These are phyloP conservation scores for Neostethus bicornis DNA, from an alignment of 2,797 vertebrate species.

Conservation along the genomic window DNA sequence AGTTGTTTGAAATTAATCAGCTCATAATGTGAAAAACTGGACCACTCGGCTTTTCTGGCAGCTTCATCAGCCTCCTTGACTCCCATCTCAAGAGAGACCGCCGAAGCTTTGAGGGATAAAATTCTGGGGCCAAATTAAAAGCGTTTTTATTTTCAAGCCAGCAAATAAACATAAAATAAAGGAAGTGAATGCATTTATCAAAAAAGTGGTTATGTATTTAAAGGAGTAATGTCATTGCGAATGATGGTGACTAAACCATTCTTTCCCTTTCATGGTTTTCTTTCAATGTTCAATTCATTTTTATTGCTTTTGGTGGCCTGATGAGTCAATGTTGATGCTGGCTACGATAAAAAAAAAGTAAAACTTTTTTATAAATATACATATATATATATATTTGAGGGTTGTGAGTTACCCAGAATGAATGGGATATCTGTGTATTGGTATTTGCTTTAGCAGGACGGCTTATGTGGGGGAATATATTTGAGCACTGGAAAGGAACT, in stretches of 20 bases:
- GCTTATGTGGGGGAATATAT: conserved; percentile 25
- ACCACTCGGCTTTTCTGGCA: conserved; percentile 5
- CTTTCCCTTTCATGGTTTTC: conserved; percentile 73
- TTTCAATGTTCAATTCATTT: conserved; percentile 72
- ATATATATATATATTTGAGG: conserved; percentile 58
- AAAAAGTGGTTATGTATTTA: neutral
- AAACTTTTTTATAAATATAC: conserved; percentile 49
- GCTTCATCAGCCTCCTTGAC: conserved; percentile 15
- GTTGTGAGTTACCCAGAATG: conserved; percentile 51
- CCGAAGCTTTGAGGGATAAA: conserved; percentile 13
- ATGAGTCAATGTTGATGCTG: conserved; percentile 75
- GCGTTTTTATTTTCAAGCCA: conserved; percentile 1
- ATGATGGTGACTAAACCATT: conserved; percentile 63
- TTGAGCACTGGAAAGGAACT: conserved; percentile 57
- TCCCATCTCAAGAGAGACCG: conserved; percentile 20
- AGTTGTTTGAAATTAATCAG: conserved; percentile 26
- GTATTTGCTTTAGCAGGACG: conserved; percentile 53
- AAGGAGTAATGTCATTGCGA: neutral
- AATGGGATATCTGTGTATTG: conserved; percentile 60
- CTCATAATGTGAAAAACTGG: conserved; percentile 2
- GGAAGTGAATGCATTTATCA: conserved; percentile 8
- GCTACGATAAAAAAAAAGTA: conserved; percentile 67
- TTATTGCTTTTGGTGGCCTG: conserved; percentile 78
- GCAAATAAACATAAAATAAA: neutral
- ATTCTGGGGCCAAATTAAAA: neutral